Base-by-base conservation (phyloP, 2,113 vertebrate species). In the Heterotis niloticus region DNA sequence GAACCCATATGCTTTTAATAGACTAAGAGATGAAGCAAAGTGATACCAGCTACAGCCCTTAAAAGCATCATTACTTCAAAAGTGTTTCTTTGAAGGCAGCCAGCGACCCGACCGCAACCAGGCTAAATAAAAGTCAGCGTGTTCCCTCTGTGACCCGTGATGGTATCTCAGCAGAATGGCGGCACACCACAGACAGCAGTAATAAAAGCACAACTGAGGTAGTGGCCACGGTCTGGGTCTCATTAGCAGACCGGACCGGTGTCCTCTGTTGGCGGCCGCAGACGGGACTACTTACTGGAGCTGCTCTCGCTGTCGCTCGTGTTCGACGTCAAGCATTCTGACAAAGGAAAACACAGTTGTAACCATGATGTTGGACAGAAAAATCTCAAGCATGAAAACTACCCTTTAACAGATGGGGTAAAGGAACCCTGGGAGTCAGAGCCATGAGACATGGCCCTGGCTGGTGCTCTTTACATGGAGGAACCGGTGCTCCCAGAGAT, bases 301-400 rank as follows among this genome's bases (percentile, higher is more conserved):
- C 98, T 99, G 94, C 98, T 99, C 92, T 98, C 98, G 86, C 98
- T 99, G 96, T 99, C 98, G 89, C 98, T 99, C 84, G 97, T 98
- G 93, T 99, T 98, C 86, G 97, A 98, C 77, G 97, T 98, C 93
- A 99, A 94, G 59, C 96, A 96, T 93, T 99, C 98, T 99, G 94
- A 84, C 92, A 93, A 65, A 70, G 14, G 71, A 70, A 77, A 23
- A 79, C 64, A 70, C 64, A 54, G 26, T 29, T 23, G 7, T 7
- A 44, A 7, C 7, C 34, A 44, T 44, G 34, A 44, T 44, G 34
- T 44, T 44, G 7, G 34, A 44, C 3, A 20, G 11, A 11, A 62
- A 2, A 4, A 10, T 62, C 20, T 62, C 2, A 62, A 62, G 20
- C 7, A 7, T 44, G 34, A 44, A 44, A 44, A 44, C 34, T 44